Evolutionary conservation across 2,888 invertebrate species (phyloP).

Genomic region (Stegophylla sp.): DNA sequence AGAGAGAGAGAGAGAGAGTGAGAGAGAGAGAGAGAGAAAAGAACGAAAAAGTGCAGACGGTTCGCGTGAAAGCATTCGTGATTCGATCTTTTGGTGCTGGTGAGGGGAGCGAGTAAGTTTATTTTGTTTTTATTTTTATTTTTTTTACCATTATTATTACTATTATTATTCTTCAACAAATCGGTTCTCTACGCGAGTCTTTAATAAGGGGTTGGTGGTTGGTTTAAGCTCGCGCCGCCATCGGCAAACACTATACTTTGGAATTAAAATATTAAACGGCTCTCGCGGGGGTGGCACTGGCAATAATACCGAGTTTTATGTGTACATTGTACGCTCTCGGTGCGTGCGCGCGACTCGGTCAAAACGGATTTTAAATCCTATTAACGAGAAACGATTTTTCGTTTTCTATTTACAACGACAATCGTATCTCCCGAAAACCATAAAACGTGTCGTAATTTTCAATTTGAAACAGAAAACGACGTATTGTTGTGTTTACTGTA

Average conservation of each 20-base stretch:
- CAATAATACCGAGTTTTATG: neutral
- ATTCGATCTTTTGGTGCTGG: neutral
- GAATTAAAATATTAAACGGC: constrained; percentile 5
- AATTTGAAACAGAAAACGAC: neutral
- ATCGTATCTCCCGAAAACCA: constrained; percentile 16
- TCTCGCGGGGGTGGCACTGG: neutral
- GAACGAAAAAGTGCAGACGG: neutral
- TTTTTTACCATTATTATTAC: neutral
- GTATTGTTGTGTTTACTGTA: too few relatives aligned
- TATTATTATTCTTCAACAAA: constrained; percentile 3
- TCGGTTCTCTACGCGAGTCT: neutral
- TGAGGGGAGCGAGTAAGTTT: neutral
- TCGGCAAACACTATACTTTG: neutral
- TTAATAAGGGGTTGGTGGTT: neutral
- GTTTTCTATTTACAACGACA: constrained; percentile 9
- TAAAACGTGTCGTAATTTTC: neutral
- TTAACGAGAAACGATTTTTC: constrained; percentile 6
- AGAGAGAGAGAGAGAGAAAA: neutral
- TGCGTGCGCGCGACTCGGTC: neutral
- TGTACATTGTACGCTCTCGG: neutral
- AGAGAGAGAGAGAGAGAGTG: neutral
- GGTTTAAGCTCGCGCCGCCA: neutral
- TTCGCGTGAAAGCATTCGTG: neutral
- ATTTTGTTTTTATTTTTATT: too few relatives aligned
- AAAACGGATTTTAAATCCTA: constrained; percentile 13